These are phyloP conservation scores for Caenorhabditis imperialis DNA, from an alignment of 2,888 invertebrate species.

Conservation along the genomic window DNA sequence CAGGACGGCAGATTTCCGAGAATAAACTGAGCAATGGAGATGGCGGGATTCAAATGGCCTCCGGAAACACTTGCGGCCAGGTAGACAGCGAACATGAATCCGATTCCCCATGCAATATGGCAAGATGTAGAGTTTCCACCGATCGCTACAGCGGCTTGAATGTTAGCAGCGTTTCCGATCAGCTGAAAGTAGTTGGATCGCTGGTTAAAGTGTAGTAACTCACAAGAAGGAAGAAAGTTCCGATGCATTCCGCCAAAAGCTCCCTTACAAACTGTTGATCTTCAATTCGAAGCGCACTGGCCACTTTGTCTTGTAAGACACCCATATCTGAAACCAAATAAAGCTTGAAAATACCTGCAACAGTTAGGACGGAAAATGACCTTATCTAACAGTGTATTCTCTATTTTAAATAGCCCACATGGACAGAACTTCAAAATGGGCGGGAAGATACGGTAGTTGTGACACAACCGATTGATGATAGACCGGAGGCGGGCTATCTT, in stretches of 20 bases:
- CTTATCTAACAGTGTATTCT: slow-evolving; percentile 31
- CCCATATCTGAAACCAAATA: slow-evolving; percentile 35
- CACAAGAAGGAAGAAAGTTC: slow-evolving; percentile 75
- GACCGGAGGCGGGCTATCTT: slow-evolving; percentile 43
- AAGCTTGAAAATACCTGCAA: neutral
- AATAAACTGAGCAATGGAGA: slow-evolving; percentile 66
- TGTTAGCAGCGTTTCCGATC: slow-evolving; percentile 75
- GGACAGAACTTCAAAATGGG: slow-evolving; percentile 38
- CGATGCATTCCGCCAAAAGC: slow-evolving; percentile 74
- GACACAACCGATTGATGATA: slow-evolving; percentile 23
- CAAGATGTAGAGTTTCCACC: slow-evolving; percentile 67
- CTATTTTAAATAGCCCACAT: slow-evolving; percentile 43
- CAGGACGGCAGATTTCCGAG: slow-evolving; percentile 68
- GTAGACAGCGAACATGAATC: slow-evolving; percentile 76
- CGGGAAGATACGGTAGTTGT: slow-evolving; percentile 48
- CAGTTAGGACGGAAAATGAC: slow-evolving; percentile 29
- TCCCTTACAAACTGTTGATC: slow-evolving; percentile 66
- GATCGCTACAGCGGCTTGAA: slow-evolving; percentile 67
- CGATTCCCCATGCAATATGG: slow-evolving; percentile 76
- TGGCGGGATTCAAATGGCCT: slow-evolving; percentile 70
- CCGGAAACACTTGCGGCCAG: slow-evolving; percentile 73
- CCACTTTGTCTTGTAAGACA: slow-evolving; percentile 60
- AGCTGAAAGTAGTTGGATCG: slow-evolving; percentile 64
- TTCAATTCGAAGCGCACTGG: slow-evolving; percentile 62
- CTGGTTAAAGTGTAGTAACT: no score